Base-by-base conservation (phyloP, 1,140 invertebrate genomes). In the Drosophila murphyi region DNA sequence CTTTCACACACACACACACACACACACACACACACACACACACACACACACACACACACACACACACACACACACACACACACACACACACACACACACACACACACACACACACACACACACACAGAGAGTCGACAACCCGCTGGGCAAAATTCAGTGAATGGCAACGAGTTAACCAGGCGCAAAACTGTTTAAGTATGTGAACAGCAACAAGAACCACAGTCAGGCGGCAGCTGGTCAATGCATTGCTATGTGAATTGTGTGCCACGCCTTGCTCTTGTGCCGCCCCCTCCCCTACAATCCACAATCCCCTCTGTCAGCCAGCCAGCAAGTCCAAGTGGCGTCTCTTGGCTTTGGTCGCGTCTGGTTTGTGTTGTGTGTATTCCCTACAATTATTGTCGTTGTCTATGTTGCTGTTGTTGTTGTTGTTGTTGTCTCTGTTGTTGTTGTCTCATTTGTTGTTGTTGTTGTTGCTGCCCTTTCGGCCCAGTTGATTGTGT, bases 111-210 rank as follows among this genome's bases (percentile, higher is more conserved):
- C 45, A 34, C 28, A 2, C 10, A 2, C 62, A 20, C 31, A 50
- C 35, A 20, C 47, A 20, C n/a, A 20, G 20, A 20, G 20, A 20
- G 20, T 20, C 20, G 1, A 1, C 20, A 20, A 20, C 39, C 37
- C 52, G 48, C 69, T 65, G 54, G 0, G 20, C 37, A 47, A 48
- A 59, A 60, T 77, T 69, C 61, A 62, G 61, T 37, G 54, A 41
- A 63, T 63, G 80, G 52, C 77, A 73, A 77, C 51, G 57, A 85
- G 82, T 85, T 85, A 85, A 85, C 81, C 81, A 86, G 78, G 78
- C 82, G 78, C 82, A 85, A 80, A 85, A 85, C 81, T 68, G 74
- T 86, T 74, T 74, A 86, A 78, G 82, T 76, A 83, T 83, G 63
- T 77, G 73, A 64, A 72, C 72, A 76, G 34, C 32, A 72, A 64